phyloP scores from a whole-genome alignment of 2,888 invertebrate species.

The Caenorhabditis plicata region DNA sequence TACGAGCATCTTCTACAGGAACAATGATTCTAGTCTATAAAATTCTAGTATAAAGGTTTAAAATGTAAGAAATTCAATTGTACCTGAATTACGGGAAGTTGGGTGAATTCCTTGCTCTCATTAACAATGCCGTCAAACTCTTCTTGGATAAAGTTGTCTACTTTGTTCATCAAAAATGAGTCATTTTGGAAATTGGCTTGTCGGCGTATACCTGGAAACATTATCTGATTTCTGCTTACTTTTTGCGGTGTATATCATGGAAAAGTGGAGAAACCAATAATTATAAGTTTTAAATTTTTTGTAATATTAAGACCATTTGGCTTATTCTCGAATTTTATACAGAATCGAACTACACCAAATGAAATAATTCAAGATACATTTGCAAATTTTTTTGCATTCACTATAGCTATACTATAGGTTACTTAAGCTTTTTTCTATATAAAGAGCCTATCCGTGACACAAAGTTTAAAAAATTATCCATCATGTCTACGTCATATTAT shows the following conservation, averaged over 20 bases:
- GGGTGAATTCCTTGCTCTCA: conserved; percentile 59
- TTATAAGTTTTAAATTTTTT: no score
- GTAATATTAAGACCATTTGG: no score
- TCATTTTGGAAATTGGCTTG: conserved; percentile 64
- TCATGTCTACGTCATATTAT: no score
- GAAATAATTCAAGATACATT: no score
- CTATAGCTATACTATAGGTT: neutral
- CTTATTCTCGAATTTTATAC: no score
- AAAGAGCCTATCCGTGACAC: no score
- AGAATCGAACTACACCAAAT: no score
- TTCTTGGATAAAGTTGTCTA: conserved; percentile 60
- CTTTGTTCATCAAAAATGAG: conserved; percentile 48
- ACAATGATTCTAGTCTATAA: conserved; percentile 55
- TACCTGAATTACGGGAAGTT: conserved; percentile 62
- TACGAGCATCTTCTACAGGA: conserved; percentile 33
- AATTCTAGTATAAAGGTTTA: conserved; percentile 2
- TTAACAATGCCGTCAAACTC: conserved; percentile 54
- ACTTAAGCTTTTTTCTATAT: no score
- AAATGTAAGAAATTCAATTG: no score
- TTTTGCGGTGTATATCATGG: neutral
- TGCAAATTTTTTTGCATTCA: neutral
- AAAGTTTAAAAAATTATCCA: no score
- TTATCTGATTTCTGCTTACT: neutral
- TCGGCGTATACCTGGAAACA: conserved; percentile 55
- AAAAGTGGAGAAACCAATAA: no score